phyloP scores from a whole-genome alignment of 2,113 vertebrate species.

The Oostethus manadensis region DNA sequence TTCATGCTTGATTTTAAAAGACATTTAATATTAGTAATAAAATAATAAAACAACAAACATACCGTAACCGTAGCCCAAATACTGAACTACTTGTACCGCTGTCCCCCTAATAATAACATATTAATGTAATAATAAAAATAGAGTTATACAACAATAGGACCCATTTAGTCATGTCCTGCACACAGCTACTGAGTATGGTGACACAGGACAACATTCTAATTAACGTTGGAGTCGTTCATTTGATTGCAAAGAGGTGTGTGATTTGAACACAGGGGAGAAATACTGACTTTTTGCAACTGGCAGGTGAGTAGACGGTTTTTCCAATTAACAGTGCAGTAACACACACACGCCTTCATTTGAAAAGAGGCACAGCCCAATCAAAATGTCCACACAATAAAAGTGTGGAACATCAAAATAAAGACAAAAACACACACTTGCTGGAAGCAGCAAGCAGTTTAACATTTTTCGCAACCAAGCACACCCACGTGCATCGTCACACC shows the following conservation, averaged over 20 bases:
- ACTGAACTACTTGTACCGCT: too few relatives aligned
- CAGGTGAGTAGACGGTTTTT: slow-evolving; percentile 39
- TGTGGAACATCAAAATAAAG: background rate
- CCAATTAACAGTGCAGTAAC: slow-evolving; percentile 20
- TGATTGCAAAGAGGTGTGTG: slow-evolving; percentile 42
- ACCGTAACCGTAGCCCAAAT: too few relatives aligned
- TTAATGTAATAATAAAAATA: too few relatives aligned
- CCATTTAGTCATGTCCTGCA: background rate
- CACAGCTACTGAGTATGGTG: background rate
- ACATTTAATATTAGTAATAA: too few relatives aligned
- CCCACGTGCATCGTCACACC: background rate
- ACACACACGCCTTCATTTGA: background rate
- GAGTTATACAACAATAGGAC: too few relatives aligned
- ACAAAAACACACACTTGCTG: background rate
- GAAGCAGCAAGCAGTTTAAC: background rate
- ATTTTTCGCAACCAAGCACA: background rate
- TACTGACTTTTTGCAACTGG: slow-evolving; percentile 45
- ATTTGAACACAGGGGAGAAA: slow-evolving; percentile 45
- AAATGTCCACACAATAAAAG: too few relatives aligned
- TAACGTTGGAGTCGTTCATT: slow-evolving; percentile 36
- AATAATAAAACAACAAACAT: too few relatives aligned
- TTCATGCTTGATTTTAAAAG: too few relatives aligned
- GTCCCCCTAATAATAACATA: too few relatives aligned
- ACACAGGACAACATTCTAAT: slow-evolving; percentile 25
- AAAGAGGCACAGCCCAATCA: background rate